Evolutionary conservation across 2,888 invertebrate genomes (phyloP).

Genomic region (Drosophila heteroneura): DNA sequence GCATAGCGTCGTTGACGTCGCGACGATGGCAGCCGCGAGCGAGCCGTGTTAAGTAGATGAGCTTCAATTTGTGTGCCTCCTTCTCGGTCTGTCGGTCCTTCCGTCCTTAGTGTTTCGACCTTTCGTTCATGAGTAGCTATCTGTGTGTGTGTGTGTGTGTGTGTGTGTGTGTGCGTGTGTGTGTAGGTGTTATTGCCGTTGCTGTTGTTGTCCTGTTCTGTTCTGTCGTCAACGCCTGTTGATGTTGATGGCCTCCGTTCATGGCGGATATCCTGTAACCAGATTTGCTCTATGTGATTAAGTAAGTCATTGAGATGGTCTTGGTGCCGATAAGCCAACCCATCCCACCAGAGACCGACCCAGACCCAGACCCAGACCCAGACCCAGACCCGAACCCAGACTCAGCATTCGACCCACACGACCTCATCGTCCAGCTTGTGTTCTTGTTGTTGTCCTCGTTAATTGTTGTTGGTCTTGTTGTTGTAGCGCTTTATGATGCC

Average conservation of each 20-base stretch:
- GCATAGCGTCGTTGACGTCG: conserved; percentile 51
- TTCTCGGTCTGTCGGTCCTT: conserved; percentile 28
- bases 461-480: conserved; percentile 39
- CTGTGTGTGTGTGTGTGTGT: not conserved
- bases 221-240: conserved; percentile 43
- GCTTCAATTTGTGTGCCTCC: conserved; percentile 73
- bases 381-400: not conserved
- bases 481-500: conserved; percentile 43
- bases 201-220: conserved; percentile 52
- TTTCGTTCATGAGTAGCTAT: conserved; percentile 10
- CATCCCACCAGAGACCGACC: conserved; percentile 9
- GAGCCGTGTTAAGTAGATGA: conserved; percentile 77
- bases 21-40: conserved; percentile 72
- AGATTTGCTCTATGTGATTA: conserved; percentile 81
- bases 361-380: conserved; percentile 8
- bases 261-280: conserved; percentile 79
- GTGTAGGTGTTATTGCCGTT: conserved; percentile 10
- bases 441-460: conserved; percentile 27
- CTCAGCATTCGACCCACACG: conserved; percentile 30
- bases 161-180: not conserved
- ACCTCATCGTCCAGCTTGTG: conserved; percentile 13
- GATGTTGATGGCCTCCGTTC: conserved; percentile 68
- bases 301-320: conserved; percentile 80
- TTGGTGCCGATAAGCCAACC: conserved; percentile 68
- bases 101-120: conserved; percentile 24